These are phyloP conservation scores for Drosophila lini DNA, from an alignment of 1,140 invertebrate genomes.

Conservation along the genomic window DNA sequence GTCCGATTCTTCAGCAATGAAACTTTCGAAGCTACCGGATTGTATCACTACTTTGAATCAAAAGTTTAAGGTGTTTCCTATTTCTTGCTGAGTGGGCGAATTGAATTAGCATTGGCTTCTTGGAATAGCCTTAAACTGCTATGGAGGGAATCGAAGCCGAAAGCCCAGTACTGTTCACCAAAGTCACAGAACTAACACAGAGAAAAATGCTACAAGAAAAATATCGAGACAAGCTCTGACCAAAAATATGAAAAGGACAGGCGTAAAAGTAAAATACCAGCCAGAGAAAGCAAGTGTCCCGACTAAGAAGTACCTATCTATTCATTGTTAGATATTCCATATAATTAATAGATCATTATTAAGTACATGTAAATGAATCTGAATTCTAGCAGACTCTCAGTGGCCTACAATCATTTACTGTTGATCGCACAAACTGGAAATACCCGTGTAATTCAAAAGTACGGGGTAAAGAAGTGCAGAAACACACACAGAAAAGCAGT, in stretches of 20 bases:
- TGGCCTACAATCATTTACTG: background rate
- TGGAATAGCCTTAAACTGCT: background rate
- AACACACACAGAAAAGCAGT: slow-evolving; percentile 32
- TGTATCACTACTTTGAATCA: background rate
- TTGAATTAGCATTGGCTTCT: slow-evolving; percentile 3
- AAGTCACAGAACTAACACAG: slow-evolving; percentile 52
- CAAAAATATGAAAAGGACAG: slow-evolving; percentile 1
- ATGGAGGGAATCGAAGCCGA: slow-evolving; percentile 3
- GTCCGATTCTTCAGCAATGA: too few species aligned
- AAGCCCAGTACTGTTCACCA: slow-evolving; percentile 44
- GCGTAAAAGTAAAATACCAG: background rate
- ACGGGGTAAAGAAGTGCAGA: background rate
- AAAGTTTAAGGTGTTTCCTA: background rate
- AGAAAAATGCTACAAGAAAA: slow-evolving; percentile 24
- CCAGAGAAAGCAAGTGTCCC: background rate
- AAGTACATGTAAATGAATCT: background rate
- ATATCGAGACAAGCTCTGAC: slow-evolving; percentile 27
- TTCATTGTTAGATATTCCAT: too few species aligned
- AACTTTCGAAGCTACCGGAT: background rate
- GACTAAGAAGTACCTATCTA: background rate
- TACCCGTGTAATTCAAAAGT: background rate
- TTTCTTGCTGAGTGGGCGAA: background rate
- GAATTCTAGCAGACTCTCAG: background rate
- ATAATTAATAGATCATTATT: too few species aligned
- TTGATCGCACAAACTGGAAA: background rate